Evolutionary conservation across 2,797 vertebrate species (phyloP).

Genomic region (Nyctibius grandis): DNA sequence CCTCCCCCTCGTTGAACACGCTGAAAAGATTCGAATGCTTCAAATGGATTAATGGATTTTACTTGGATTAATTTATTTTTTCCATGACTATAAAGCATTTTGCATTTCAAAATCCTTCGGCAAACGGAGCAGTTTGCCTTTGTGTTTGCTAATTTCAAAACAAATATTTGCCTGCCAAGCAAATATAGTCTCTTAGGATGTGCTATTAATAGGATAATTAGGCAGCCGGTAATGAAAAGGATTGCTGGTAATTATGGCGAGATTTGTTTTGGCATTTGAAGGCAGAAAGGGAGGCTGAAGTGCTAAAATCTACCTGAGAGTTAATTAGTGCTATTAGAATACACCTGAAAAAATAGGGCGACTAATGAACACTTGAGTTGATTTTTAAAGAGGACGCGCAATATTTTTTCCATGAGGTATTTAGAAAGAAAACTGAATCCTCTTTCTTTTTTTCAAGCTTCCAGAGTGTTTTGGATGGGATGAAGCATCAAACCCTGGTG

Average conservation of each 20-base stretch:
- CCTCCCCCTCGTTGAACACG: not conserved
- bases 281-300: constrained; percentile 87
- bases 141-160: constrained; percentile 97
- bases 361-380: constrained; percentile 46
- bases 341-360: constrained; percentile 87
- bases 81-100: constrained; percentile 53
- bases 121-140: constrained; percentile 83
- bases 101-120: constrained; percentile 68
- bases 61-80: constrained; percentile 60
- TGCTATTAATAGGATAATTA: constrained; percentile 99
- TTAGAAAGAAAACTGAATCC: not conserved
- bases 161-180: constrained; percentile 97
- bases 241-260: constrained; percentile 98
- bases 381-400: constrained; percentile 49
- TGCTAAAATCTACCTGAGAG: constrained; percentile 92
- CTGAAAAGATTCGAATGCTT: not conserved
- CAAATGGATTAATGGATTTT: constrained; percentile 46
- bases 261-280: constrained; percentile 97
- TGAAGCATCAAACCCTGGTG: no score
- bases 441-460: not conserved
- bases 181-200: constrained; percentile 93
- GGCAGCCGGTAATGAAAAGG: constrained; percentile 96
- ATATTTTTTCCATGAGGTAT: rapidly evolving
- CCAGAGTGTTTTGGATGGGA: rapidly evolving
- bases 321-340: constrained; percentile 88